Evolutionary conservation across 2,797 vertebrate genomes (phyloP).

Genomic region (Neopelma chrysocephalum): DNA sequence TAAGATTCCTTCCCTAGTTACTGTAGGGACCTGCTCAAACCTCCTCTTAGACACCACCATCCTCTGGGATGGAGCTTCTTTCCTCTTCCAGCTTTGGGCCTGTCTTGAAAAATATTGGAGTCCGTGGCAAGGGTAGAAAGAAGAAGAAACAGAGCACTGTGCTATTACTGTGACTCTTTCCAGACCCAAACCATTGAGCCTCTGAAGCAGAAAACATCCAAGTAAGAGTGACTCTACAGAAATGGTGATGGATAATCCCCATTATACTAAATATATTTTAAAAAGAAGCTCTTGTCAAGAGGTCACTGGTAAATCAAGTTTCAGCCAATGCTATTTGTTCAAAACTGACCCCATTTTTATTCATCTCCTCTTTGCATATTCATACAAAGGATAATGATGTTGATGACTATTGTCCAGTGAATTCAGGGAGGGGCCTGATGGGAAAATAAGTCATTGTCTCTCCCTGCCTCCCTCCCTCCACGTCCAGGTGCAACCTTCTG

Average conservation of each 20-base stretch:
- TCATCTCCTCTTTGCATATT: not conserved
- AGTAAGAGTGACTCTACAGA: not conserved
- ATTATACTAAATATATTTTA: not conserved
- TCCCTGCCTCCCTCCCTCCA: not conserved
- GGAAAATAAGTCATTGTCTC: conserved; percentile 50
- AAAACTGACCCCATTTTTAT: conserved; percentile 1
- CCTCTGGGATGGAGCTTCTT: not conserved
- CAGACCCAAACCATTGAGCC: not conserved
- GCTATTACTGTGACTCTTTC: not conserved
- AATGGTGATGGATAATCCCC: not conserved
- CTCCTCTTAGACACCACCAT: not conserved
- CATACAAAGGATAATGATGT: conserved; percentile 29
- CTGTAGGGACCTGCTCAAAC: not conserved
- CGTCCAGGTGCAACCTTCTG: conserved; percentile 64
- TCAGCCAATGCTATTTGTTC: conserved; percentile 4
- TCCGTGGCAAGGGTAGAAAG: not conserved
- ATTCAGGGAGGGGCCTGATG: not conserved
- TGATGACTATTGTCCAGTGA: conserved; percentile 45
- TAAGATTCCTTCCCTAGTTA: not conserved
- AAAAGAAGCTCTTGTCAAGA: not conserved
- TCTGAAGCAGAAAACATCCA: not conserved
- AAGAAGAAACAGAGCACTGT: not conserved
- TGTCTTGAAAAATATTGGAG: not conserved
- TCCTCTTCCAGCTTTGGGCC: not conserved
- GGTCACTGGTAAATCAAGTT: conserved; percentile 54